These are phyloP conservation scores for Dasyurus viverrinus DNA, from an alignment of 2,113 vertebrate genomes.

Conservation along the genomic window DNA sequence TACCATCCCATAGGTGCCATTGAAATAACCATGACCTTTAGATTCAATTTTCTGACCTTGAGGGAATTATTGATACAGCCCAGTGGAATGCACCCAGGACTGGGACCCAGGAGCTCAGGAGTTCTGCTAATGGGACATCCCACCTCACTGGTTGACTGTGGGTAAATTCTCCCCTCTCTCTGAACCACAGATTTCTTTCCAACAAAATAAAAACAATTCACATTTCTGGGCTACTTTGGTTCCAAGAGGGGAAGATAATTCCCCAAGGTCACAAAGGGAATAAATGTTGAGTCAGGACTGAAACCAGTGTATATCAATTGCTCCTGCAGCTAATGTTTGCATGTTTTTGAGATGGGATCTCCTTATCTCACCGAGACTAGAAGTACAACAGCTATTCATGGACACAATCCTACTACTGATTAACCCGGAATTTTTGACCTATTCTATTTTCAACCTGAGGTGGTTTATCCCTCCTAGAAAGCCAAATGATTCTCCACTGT, in stretches of 20 bases:
- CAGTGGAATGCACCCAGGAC: neutral
- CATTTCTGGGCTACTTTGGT: neutral
- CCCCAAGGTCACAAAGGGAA: neutral
- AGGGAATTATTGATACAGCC: neutral
- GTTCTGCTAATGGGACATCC: neutral
- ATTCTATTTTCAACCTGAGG: neutral
- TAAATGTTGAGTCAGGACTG: neutral
- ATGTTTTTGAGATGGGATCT: neutral
- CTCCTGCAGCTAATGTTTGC: neutral
- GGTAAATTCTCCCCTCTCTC: neutral
- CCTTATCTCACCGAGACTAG: neutral
- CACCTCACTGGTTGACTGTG: neutral
- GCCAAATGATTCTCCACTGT: neutral
- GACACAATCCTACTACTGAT: neutral
- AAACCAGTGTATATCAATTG: neutral
- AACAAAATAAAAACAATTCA: neutral
- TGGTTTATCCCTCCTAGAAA: neutral
- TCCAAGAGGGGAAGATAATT: neutral
- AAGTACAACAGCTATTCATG: neutral
- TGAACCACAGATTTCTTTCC: neutral
- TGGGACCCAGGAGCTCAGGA: neutral
- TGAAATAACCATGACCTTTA: neutral
- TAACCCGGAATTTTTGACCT: neutral
- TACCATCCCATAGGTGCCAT: neutral
- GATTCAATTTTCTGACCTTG: neutral